These are phyloP conservation scores for Leptothorax acervorum DNA, from an alignment of 2,888 invertebrate genomes.

Conservation along the genomic window DNA sequence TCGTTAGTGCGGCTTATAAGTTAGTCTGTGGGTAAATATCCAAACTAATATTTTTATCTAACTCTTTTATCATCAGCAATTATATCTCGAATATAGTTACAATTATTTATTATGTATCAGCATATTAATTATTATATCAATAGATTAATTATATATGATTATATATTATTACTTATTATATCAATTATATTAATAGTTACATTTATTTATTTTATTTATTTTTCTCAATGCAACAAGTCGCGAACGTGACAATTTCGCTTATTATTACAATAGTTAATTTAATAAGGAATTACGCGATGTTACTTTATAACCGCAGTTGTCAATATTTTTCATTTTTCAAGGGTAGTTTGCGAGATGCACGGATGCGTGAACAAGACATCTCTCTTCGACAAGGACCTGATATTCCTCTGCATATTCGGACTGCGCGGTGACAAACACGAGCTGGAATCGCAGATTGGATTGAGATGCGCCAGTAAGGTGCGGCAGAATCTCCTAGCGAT, in stretches of 20 bases:
- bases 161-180: too few species aligned
- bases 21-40: conserved; percentile 85
- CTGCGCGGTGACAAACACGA: conserved; percentile 91
- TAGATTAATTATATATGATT: too few species aligned
- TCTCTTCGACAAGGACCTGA: conserved; percentile 91
- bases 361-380: conserved; percentile 90
- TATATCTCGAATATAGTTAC: not conserved
- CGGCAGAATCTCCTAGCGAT: conserved; percentile 86
- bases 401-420: conserved; percentile 91
- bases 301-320: not conserved
- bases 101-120: not conserved
- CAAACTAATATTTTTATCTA: not conserved
- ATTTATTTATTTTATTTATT: not conserved
- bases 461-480: conserved; percentile 88
- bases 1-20: conserved; percentile 87
- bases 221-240: not conserved
- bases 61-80: not conserved
- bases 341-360: conserved; percentile 86
- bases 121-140: not conserved
- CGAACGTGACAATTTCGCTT: not conserved
- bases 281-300: not conserved
- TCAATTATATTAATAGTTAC: not conserved
- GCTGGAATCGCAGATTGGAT: conserved; percentile 89
- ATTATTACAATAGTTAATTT: not conserved
- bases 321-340: conserved; percentile 19